Percentiles rank a stretch among this genome's conserved stretches.
phyloP scores from a whole-genome alignment of 2,797 vertebrate species.

The Vireo griseus region DNA sequence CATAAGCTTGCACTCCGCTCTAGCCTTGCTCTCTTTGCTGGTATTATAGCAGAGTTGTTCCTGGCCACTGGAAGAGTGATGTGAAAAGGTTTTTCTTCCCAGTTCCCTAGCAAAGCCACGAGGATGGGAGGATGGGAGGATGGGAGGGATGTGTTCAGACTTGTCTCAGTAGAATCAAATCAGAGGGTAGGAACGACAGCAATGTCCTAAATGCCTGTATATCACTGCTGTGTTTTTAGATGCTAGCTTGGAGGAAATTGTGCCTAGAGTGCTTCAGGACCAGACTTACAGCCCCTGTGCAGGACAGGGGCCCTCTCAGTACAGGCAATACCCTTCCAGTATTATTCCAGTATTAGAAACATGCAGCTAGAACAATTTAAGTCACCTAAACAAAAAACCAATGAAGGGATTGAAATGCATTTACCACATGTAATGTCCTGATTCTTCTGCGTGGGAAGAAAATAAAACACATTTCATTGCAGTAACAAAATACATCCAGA shows the following conservation, averaged over 20 bases:
- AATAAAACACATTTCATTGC: neutral
- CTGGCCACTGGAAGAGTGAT: neutral
- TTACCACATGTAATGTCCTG: neutral
- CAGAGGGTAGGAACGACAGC: neutral
- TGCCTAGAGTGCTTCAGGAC: neutral
- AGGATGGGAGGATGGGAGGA: neutral
- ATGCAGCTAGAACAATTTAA: rapidly evolving
- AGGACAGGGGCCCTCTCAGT: neutral
- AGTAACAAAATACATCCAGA: neutral
- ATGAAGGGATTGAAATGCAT: neutral
- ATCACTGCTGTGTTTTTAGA: neutral
- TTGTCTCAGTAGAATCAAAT: neutral
- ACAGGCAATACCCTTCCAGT: neutral
- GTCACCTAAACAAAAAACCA: neutral
- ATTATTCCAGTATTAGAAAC: neutral
- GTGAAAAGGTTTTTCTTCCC: neutral
- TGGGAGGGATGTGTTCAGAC: neutral
- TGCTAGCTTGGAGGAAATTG: rapidly evolving
- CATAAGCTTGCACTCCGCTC: neutral
- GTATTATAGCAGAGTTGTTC: neutral
- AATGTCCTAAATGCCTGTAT: neutral
- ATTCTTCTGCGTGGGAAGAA: neutral
- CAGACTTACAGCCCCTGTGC: rapidly evolving
- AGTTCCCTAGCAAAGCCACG: neutral
- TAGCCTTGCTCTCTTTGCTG: neutral